Evolutionary conservation across 92 coral and sea anemone genomes (phyloP).

Genomic region (Phenganax marumi): DNA sequence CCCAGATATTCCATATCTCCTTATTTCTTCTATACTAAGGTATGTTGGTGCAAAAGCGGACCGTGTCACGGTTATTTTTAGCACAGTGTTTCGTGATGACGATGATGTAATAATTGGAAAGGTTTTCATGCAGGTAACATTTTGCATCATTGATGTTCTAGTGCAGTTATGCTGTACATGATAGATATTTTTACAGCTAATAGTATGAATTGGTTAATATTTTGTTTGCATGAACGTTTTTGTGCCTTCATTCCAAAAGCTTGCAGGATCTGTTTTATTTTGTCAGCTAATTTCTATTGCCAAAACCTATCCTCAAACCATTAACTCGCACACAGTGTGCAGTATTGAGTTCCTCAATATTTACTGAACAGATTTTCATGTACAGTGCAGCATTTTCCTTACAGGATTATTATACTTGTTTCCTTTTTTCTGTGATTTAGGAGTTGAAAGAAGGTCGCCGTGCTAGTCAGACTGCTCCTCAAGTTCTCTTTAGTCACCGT

Average conservation of each 20-base stretch:
- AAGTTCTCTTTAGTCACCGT: slow-evolving; percentile 89
- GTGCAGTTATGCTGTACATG: too few species aligned
- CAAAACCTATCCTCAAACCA: too few species aligned
- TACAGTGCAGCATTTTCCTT: neutral
- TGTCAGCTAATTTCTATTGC: too few species aligned
- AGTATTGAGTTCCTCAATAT: too few species aligned
- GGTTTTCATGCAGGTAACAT: slow-evolving; percentile 89
- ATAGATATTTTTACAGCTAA: too few species aligned
- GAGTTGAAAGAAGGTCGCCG: slow-evolving; percentile 99
- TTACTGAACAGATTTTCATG: neutral
- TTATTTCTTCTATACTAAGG: slow-evolving; percentile 40
- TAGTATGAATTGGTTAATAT: too few species aligned
- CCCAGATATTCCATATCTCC: neutral
- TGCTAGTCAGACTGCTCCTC: slow-evolving; percentile 98
- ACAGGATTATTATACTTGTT: neutral
- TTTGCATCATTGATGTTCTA: neutral
- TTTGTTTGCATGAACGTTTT: too few species aligned
- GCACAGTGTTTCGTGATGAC: slow-evolving; percentile 94
- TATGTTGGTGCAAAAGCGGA: slow-evolving; percentile 90
- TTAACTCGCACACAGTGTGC: too few species aligned
- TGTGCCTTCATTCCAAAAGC: too few species aligned
- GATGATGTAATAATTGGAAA: slow-evolving; percentile 98
- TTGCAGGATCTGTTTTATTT: too few species aligned
- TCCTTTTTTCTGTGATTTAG: slow-evolving; percentile 33
- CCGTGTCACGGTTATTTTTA: slow-evolving; percentile 91